These are phyloP conservation scores for Micrasema minimum DNA, from an alignment of 1,140 invertebrate genomes.

Conservation along the genomic window DNA sequence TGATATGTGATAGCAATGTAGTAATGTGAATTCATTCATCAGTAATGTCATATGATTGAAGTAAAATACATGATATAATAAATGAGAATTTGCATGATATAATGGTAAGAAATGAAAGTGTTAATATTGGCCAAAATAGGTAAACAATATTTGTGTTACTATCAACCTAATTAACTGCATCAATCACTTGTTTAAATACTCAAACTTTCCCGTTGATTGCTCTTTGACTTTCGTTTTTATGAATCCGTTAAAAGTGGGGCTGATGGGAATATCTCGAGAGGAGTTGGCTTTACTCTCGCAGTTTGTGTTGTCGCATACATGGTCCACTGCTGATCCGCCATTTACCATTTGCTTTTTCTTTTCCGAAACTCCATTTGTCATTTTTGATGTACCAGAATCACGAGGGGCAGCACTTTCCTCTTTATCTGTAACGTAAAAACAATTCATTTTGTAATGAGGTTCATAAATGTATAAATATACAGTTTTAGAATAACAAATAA, in stretches of 20 bases:
- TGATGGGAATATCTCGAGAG: neutral
- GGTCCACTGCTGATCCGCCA: neutral
- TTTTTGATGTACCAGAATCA: conserved; percentile 9
- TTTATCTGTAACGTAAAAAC: conserved; percentile 23
- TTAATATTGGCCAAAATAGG: too few relatives aligned
- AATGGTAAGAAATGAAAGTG: neutral
- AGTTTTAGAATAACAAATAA: too few relatives aligned
- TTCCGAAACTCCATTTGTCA: conserved; percentile 14
- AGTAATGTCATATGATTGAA: too few relatives aligned
- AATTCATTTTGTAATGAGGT: too few relatives aligned
- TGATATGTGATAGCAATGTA: too few relatives aligned
- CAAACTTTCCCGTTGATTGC: conserved; percentile 48
- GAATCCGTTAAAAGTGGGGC: conserved; percentile 16
- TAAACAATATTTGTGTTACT: too few relatives aligned
- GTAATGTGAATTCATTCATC: too few relatives aligned
- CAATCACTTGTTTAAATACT: neutral
- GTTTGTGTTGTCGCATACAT: neutral
- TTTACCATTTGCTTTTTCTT: conserved; percentile 10
- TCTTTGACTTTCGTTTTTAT: conserved; percentile 29
- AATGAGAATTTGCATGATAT: too few relatives aligned
- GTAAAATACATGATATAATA: too few relatives aligned
- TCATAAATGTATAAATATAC: too few relatives aligned
- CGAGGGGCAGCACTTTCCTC: neutral
- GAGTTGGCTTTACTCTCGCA: neutral
- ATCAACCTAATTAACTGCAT: too few relatives aligned